Base-by-base conservation (phyloP, 1,140 invertebrate species). In the Drosophila melanica region DNA sequence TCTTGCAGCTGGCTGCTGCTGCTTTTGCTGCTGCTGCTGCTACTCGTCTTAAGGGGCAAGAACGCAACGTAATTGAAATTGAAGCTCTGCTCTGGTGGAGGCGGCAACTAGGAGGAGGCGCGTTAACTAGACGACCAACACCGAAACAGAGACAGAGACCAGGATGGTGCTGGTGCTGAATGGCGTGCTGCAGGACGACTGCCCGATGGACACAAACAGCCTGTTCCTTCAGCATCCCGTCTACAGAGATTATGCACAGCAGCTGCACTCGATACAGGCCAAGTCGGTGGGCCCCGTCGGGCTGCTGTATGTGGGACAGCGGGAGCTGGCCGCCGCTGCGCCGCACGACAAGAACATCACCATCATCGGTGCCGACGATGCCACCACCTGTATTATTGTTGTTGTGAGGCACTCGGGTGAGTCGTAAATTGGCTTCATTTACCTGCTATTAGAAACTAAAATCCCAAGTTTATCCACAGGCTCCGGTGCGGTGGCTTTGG, bases 301-400 rank as follows among this genome's bases (percentile, higher is more conserved):
- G 2, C 93, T 98, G 11, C 94, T 99, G 27, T 99, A 98, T 92
- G 95, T 99, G 2, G 95, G 94, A 47, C 97, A 98, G 91, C 93
- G 98, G 87, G 98, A 99, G 93, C 94, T 97, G 93, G 98, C 97
- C 9, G 96, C 96, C 11, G 97, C 97, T 4, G 94, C 96, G 45
- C 97, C 97, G 20, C 96, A 97, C 90, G 98, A 99, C 93, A 98
- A 97, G 93, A 97, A 97, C 91, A 95, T 98, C 42, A 96, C 93
- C 91, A 96, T 98, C 74, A 94, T 99, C 62, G 98, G 98, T 60
- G 97, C 97, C 67, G 98, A 99, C 92, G 98, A 98, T 93, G 95
- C 96, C 75, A 98, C 98, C 73, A 98, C 97, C 58, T 99, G 97
- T 93, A 96, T 98, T 85, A 97, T 98, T 86, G 95, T 97, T 48